A percentile compares a stretch with the other conserved stretches of the same genome.
Evolutionary conservation across 1,140 invertebrate genomes (phyloP).

Genomic region (Oedothorax gibbosus): DNA sequence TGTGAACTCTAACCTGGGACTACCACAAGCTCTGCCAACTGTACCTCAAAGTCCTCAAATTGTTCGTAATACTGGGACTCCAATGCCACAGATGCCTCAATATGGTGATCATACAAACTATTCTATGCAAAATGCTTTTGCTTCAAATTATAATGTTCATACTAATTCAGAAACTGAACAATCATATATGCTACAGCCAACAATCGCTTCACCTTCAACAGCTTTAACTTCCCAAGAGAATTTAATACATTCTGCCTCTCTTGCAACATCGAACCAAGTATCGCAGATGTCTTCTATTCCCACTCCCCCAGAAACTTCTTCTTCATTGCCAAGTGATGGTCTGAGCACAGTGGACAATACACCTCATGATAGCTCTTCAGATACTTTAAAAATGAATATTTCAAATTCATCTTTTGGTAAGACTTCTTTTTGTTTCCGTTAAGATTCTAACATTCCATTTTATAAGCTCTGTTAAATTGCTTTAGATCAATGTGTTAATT

Average conservation of each 20-base stretch:
- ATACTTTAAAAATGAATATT: conserved; percentile 46
- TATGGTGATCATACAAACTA: conserved; percentile 44
- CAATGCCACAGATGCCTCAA: conserved; percentile 58
- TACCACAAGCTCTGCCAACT: conserved; percentile 27
- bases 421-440: not conserved
- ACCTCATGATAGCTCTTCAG: conserved; percentile 28
- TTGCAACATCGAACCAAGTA: conserved; percentile 24
- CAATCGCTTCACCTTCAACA: conserved; percentile 4
- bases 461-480: not conserved
- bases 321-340: conserved; percentile 29
- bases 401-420: conserved; percentile 57
- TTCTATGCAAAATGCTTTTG: conserved; percentile 48
- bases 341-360: conserved; percentile 16
- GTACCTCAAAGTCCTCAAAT: conserved; percentile 45
- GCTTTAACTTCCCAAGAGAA: conserved; percentile 17
- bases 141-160: conserved; percentile 30
- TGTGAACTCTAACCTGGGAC: conserved; percentile 51
- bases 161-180: conserved; percentile 30
- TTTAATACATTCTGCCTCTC: conserved; percentile 28
- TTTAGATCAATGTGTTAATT: no score
- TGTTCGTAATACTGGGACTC: conserved; percentile 27
- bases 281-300: conserved; percentile 56
- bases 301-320: conserved; percentile 58
- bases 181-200: conserved; percentile 38
- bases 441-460: not conserved